Conservation (phyloP, 1,140 invertebrate species). For the Harlomillsia oculata region DNA sequence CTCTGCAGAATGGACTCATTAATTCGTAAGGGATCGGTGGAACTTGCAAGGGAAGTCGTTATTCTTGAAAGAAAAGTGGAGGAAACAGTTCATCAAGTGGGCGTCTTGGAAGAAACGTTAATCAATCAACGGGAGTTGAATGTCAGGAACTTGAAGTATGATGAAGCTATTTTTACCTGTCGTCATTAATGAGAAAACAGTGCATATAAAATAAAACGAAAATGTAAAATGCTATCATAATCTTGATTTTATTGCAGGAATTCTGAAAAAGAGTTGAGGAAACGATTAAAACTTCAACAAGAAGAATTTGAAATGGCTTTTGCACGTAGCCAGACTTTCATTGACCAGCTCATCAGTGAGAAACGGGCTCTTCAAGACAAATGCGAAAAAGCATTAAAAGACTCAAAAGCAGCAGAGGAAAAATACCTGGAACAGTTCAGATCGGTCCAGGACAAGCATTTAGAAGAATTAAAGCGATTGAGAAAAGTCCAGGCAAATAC, state of each 20-base stretch:
- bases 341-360: slow-evolving; percentile 57
- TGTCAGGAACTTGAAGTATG: slow-evolving; percentile 40
- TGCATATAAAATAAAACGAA: too few species aligned
- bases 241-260: slow-evolving; percentile 14
- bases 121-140: slow-evolving; percentile 41
- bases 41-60: slow-evolving; percentile 28
- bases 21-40: slow-evolving; percentile 31
- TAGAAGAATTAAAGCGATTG: slow-evolving; percentile 52
- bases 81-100: slow-evolving; percentile 41
- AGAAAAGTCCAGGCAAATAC: slow-evolving; percentile 59
- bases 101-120: slow-evolving; percentile 41
- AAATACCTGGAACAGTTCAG: slow-evolving; percentile 47
- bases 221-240: too few species aligned
- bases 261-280: slow-evolving; percentile 39
- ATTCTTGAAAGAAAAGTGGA: slow-evolving; percentile 39
- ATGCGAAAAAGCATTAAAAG: slow-evolving; percentile 48
- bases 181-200: too few species aligned
- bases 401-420: slow-evolving; percentile 47
- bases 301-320: slow-evolving; percentile 54
- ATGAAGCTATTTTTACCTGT: not conserved
- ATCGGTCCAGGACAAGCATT: slow-evolving; percentile 52
- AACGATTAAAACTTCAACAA: slow-evolving; percentile 49
- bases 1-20: slow-evolving; percentile 26
- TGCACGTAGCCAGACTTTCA: slow-evolving; percentile 57
- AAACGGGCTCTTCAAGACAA: slow-evolving; percentile 56